Conservation (phyloP, 2,113 vertebrate species). For the Ictalurus furcatus region DNA sequence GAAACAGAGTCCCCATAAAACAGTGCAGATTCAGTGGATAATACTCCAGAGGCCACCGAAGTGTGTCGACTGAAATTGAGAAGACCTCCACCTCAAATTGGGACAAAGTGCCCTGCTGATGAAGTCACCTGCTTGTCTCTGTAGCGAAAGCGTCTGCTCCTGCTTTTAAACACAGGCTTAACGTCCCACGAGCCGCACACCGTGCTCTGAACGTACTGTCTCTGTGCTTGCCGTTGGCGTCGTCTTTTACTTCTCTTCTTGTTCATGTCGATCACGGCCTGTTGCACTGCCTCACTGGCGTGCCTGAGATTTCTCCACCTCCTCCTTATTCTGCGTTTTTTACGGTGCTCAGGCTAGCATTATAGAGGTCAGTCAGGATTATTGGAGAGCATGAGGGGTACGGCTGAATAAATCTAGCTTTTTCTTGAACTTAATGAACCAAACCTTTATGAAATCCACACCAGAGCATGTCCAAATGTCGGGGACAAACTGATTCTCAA, state of each 20-base stretch:
- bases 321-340: constrained; percentile 9
- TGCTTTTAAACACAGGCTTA: constrained; percentile 16
- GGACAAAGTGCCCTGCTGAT: background rate
- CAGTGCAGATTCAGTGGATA: background rate
- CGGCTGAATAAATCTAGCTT: background rate
- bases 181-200: constrained; percentile 11
- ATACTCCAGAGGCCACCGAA: background rate
- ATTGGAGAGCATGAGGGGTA: background rate
- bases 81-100: background rate
- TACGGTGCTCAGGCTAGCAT: background rate
- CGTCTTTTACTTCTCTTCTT: constrained; percentile 13
- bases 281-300: background rate
- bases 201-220: constrained; percentile 11
- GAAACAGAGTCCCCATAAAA: background rate
- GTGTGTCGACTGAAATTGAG: background rate
- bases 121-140: constrained; percentile 26
- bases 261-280: background rate
- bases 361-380: background rate
- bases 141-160: background rate
- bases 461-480: background rate
- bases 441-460: constrained; percentile 22
- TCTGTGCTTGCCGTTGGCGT: background rate
- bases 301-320: background rate
- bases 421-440: background rate
- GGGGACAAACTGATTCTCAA: background rate